Conservation (phyloP, 1,140 invertebrate species). For the Drosophila orosa region DNA sequence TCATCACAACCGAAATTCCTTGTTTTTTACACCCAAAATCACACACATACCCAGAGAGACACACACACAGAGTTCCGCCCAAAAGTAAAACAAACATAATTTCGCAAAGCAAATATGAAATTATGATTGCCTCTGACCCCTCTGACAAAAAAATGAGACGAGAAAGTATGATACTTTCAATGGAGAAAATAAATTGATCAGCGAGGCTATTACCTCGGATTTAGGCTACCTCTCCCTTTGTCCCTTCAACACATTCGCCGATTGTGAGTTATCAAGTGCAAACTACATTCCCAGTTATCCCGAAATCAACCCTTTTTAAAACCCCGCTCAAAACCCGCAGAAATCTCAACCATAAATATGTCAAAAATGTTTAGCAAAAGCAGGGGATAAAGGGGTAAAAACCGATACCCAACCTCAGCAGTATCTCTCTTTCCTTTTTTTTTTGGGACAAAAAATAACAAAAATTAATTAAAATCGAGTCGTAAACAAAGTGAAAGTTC, state of each 20-base stretch:
- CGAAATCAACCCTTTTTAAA: constrained; percentile 47
- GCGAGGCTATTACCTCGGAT: constrained; percentile 30
- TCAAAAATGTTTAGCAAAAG: constrained; percentile 50
- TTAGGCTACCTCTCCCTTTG: constrained; percentile 13
- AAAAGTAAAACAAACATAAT: constrained; percentile 71
- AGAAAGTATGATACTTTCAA: constrained; percentile 36
- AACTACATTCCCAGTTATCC: constrained; percentile 11
- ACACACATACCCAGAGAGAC: background rate
- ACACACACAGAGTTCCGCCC: constrained; percentile 20
- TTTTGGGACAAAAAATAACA: constrained; percentile 50
- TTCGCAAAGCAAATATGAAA: constrained; percentile 76
- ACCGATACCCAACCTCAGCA: constrained; percentile 14
- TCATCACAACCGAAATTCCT: background rate
- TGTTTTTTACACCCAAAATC: constrained; percentile 1
- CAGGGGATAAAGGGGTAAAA: constrained; percentile 52
- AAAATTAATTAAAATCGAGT: constrained; percentile 75
- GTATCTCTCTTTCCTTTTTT: constrained; percentile 14
- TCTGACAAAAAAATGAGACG: constrained; percentile 9
- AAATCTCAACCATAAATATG: constrained; percentile 59
- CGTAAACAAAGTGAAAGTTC: constrained; percentile 72
- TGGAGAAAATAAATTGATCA: constrained; percentile 61
- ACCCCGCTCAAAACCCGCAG: constrained; percentile 18
- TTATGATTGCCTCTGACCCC: constrained; percentile 64
- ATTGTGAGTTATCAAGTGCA: constrained; percentile 40
- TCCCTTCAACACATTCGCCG: constrained; percentile 20